Percentiles rank a stretch among this genome's conserved stretches.
These are phyloP conservation scores for Botia almorhae DNA, from an alignment of 2,797 vertebrate genomes.

Conservation along the genomic window DNA sequence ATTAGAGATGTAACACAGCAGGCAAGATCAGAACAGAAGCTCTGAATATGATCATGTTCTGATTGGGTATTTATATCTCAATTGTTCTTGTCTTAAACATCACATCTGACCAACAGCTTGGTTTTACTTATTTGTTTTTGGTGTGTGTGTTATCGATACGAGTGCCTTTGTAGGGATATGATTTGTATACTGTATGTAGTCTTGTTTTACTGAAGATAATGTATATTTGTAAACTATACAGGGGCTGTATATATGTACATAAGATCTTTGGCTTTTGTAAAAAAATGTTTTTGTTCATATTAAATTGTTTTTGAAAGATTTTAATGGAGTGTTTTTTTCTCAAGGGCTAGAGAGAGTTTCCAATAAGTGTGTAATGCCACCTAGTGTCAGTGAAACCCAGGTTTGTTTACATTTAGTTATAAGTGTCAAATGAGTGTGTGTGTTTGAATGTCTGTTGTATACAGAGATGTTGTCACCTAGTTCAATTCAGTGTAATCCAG, in stretches of 20 bases:
- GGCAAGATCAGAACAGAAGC: not conserved
- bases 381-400: not conserved
- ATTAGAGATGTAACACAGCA: slow-evolving; percentile 14
- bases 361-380: not conserved
- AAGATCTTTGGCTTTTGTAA: slow-evolving; percentile 53
- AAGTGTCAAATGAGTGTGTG: not conserved
- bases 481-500: not conserved
- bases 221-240: slow-evolving; percentile 69
- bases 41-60: slow-evolving; percentile 16
- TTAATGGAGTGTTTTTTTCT: not conserved
- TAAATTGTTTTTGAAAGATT: slow-evolving; percentile 25
- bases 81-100: slow-evolving; percentile 1
- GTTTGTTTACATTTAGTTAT: not conserved
- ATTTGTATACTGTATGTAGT: slow-evolving; percentile 49
- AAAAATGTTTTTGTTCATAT: slow-evolving; percentile 25
- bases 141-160: slow-evolving; percentile 33
- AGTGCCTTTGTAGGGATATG: slow-evolving; percentile 52
- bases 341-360: not conserved
- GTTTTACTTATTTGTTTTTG: slow-evolving; percentile 16
- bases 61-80: slow-evolving; percentile 9
- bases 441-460: no score
- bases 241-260: slow-evolving; percentile 70
- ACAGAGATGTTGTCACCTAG: not conserved
- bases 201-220: slow-evolving; percentile 57
- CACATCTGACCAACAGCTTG: slow-evolving; percentile 8